Percentiles rank a stretch among this genome's conserved stretches.
These are phyloP conservation scores for Sternotherus odoratus DNA, from an alignment of 2,797 vertebrate genomes.

Conservation along the genomic window DNA sequence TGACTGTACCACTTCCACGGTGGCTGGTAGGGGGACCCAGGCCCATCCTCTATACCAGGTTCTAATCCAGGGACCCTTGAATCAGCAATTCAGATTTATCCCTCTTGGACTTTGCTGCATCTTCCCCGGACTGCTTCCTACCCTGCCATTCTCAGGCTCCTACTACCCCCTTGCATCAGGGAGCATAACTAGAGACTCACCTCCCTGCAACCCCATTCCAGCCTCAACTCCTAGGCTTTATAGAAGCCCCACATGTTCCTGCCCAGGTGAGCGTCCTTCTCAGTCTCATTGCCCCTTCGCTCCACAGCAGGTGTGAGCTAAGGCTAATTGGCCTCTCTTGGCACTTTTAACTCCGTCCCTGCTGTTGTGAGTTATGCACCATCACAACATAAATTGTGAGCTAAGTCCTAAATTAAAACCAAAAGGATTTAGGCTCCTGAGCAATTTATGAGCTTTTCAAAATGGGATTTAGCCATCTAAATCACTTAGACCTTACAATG, in stretches of 20 bases:
- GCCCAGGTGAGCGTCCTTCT: background rate
- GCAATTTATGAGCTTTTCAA: background rate
- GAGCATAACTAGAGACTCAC: background rate
- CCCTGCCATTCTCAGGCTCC: background rate
- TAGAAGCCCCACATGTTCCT: background rate
- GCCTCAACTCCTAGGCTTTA: background rate
- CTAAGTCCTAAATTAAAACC: background rate
- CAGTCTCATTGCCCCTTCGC: background rate
- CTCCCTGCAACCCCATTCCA: background rate
- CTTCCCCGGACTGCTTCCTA: background rate
- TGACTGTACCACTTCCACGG: background rate
- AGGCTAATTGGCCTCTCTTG: background rate
- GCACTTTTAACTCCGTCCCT: background rate
- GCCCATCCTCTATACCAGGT: background rate
- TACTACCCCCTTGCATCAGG: background rate
- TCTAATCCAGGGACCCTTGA: background rate
- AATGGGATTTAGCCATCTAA: background rate
- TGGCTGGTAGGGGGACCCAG: background rate
- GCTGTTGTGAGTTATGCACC: background rate
- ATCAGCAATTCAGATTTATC: background rate
- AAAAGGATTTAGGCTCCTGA: background rate
- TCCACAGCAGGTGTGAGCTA: background rate
- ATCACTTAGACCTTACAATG: background rate
- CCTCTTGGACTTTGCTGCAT: no score
- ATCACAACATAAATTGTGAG: background rate